Conservation (phyloP, 92 coral and sea anemone genomes). For the Plumapathes pennacea region DNA sequence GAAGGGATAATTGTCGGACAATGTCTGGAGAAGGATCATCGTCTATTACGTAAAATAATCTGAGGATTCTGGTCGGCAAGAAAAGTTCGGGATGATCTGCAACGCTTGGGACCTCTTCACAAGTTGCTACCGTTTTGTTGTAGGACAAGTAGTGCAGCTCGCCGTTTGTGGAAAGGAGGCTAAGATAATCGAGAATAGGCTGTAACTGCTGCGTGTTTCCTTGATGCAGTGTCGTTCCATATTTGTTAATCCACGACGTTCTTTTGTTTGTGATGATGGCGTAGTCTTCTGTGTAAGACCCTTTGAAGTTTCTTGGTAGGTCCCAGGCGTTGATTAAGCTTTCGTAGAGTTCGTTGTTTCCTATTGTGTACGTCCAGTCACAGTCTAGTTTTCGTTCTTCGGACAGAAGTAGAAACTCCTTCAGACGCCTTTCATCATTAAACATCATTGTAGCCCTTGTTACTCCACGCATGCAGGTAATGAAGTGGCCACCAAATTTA, state of each 20-base stretch:
- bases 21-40: slow-evolving; percentile 35
- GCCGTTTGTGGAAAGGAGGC: slow-evolving; percentile 27
- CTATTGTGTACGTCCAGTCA: slow-evolving; percentile 37
- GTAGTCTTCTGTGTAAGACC: slow-evolving; percentile 35
- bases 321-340: slow-evolving; percentile 35
- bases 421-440: slow-evolving; percentile 49
- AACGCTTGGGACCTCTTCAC: not conserved
- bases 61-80: slow-evolving; percentile 42
- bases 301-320: slow-evolving; percentile 16
- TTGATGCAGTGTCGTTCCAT: slow-evolving; percentile 1
- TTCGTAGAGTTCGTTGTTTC: slow-evolving; percentile 7
- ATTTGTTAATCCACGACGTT: slow-evolving; percentile 27
- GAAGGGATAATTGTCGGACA: slow-evolving; percentile 2
- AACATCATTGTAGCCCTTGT: slow-evolving; percentile 21
- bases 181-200: slow-evolving; percentile 29
- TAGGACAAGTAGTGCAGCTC: slow-evolving; percentile 49
- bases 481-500: slow-evolving; percentile 34
- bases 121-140: slow-evolving; percentile 15
- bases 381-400: slow-evolving; percentile 51
- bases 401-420: slow-evolving; percentile 25
- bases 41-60: slow-evolving; percentile 25
- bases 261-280: slow-evolving; percentile 5
- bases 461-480: slow-evolving; percentile 40
- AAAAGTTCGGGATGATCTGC: slow-evolving; percentile 5
- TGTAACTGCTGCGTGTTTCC: slow-evolving; percentile 5